Base-by-base conservation (phyloP, 2,113 vertebrate genomes). In the Seriola quinqueradiata region DNA sequence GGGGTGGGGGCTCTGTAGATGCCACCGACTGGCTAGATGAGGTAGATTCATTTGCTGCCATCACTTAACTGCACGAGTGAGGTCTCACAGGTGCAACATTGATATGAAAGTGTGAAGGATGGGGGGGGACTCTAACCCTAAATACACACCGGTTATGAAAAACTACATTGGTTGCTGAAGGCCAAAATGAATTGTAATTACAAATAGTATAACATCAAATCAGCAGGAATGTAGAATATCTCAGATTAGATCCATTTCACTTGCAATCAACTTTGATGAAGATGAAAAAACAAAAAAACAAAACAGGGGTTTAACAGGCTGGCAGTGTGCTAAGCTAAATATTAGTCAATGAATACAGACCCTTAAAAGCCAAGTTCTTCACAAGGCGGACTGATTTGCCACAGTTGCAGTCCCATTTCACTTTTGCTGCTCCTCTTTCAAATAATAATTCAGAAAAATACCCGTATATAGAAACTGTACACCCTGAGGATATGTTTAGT, bases 381-480 rank as follows among this genome's bases (percentile, higher is more conserved):
- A 80, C 82, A 70, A 78, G 63, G 64, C 83, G 40, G 52, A 73
- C n/a, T 60, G 23, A 84, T 87, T 79, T 74, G 48, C 87, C 87
- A 89, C 80, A 91, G 77, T 80, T 88, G 64, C 87, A 82, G 73
- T 84, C 55, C 64, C 40, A 25, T 72, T 70, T 83, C 66, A 48
- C 48, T 72, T 73, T 58, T 46, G 57, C 68, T 82, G 82, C 79
- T 90, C 73, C 81, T 86, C 86, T 84, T 87, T 84, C 55, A 60
- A 82, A 85, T 67, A 76, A 82, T 63, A 85, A 87, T 75, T 90
- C n/a, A 88, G 78, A 89, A 86, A 87, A 93, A 95, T 96, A 96
- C 95, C 95, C 95, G 95, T 96, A 95, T 94, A 89, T 88, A 93
- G 83, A 91, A 94, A 92, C 89, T 90, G 87, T 92, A 91, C 87